Base-by-base conservation (phyloP, 2,797 vertebrate genomes). In the Crocidura indochinensis region DNA sequence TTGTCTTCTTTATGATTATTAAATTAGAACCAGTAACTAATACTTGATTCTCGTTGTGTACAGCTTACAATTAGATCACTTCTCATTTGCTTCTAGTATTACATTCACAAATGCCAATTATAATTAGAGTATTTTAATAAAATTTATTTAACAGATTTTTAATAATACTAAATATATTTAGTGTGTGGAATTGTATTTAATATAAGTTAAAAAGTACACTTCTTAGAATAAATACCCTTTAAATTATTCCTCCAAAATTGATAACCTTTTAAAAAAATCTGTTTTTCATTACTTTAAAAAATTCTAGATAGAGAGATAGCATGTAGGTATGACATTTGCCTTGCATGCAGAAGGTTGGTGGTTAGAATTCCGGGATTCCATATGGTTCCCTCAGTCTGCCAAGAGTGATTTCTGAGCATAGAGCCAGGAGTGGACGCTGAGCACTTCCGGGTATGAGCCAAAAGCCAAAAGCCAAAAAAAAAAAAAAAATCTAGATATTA, bases 1-100 rank as follows among this genome's bases (percentile, higher is more conserved):
- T 1, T 83, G 10, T 77, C 10, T 31, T 86, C 90, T 95, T 90
- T 44, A 64, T 51, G 56, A 78, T 79, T 94, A 95, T 94, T 96
- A 95, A 94, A 87, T 64, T 9, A 46, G 86, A 83, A 51, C 7
- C 38, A 71, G 69, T 10, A 20, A 85, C 56, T 87, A 89, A 86
- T 31, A 75, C 26, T 84, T 78, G 77, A 88, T 17, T 51, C n/a
- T 62, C 29, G 79, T 11, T 68, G 65, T 82, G 38, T 86, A 11
- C 74, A 91, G 46, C 44, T 77, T 82, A 85, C 26, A 91, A 64
- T 87, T 91, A 29, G 72, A 60, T 88, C 65, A 76, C 27, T 73
- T 93, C 69, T 84, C 71, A 84, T 77, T 38, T 87, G 53, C 67
- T 31, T 95, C 56, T 2, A 72, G 49, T 83, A 84, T 88, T 90